A percentile compares a stretch with the other conserved stretches of the same genome.
Conservation (phyloP, 64 coral and sea anemone genomes). For the Acropora yongei region DNA sequence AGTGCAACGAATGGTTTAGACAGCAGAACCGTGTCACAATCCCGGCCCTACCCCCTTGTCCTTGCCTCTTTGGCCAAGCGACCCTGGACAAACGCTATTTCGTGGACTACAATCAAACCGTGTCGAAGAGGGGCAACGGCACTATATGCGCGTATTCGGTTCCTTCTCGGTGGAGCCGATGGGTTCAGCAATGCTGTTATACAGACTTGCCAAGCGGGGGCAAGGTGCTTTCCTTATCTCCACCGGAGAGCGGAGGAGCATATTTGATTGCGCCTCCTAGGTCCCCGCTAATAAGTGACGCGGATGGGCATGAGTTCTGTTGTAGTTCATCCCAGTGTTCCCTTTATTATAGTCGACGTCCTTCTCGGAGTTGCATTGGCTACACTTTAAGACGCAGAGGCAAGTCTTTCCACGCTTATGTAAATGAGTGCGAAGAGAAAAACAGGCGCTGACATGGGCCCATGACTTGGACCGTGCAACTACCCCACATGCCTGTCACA, state of each 20-base stretch:
- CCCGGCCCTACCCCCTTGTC: constrained; percentile 40
- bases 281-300: constrained; percentile 16
- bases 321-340: constrained; percentile 52
- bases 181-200: constrained; percentile 71
- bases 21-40: constrained; percentile 17
- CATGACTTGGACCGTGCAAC: no score
- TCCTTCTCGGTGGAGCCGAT: neutral
- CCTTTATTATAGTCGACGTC: constrained; percentile 58
- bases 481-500: no score
- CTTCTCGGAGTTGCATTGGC: constrained; percentile 20
- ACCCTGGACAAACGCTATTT: constrained; percentile 15
- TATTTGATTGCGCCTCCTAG: constrained; percentile 1
- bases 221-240: constrained; percentile 35
- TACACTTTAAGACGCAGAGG: constrained; percentile 38
- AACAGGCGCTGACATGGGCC: no score
- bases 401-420: neutral
- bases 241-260: constrained; percentile 20
- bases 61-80: constrained; percentile 42
- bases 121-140: neutral
- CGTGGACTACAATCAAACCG: neutral
- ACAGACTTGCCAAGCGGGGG: constrained; percentile 11
- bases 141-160: constrained; percentile 51
- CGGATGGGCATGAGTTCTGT: constrained; percentile 41
- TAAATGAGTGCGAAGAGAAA: no score
- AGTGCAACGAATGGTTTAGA: constrained; percentile 60